Percentiles rank a stretch among this genome's conserved stretches.
These are phyloP conservation scores for Cydia amplana DNA, from an alignment of 1,140 invertebrate species.

Conservation along the genomic window DNA sequence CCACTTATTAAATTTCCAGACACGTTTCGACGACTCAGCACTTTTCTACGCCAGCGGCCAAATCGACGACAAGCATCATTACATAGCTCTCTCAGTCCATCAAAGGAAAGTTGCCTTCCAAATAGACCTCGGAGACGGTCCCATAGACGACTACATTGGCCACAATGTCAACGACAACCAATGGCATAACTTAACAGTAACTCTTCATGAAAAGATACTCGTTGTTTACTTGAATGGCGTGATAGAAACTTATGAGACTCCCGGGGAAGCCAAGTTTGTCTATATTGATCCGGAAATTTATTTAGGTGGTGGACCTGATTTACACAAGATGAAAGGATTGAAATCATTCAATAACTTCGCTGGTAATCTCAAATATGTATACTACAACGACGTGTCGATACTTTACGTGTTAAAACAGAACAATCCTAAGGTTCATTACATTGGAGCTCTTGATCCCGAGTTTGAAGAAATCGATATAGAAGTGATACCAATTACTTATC, in stretches of 20 bases:
- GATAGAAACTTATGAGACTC: constrained; percentile 84
- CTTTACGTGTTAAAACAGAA: constrained; percentile 91
- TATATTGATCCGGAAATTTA: constrained; percentile 96
- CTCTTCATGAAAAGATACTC: constrained; percentile 86
- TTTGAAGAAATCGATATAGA: constrained; percentile 91
- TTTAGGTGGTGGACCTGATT: constrained; percentile 90
- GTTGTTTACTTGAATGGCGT: constrained; percentile 87
- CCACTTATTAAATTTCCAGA: constrained; percentile 76
- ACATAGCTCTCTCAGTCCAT: constrained; percentile 89
- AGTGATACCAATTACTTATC: constrained; percentile 95
- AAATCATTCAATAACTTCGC: constrained; percentile 88
- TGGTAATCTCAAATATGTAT: constrained; percentile 94
- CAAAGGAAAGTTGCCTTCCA: constrained; percentile 89
- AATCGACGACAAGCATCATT: constrained; percentile 88
- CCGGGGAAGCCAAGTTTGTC: constrained; percentile 86
- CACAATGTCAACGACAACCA: constrained; percentile 85
- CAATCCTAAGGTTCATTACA: constrained; percentile 91
- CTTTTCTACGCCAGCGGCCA: constrained; percentile 93
- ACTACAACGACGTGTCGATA: constrained; percentile 95
- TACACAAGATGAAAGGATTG: constrained; percentile 88
- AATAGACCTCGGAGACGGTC: constrained; percentile 90
- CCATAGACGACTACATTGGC: constrained; percentile 84
- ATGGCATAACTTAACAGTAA: constrained; percentile 95
- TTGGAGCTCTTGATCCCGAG: constrained; percentile 89
- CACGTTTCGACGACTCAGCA: constrained; percentile 91